Evolutionary conservation across 2,888 invertebrate species (phyloP).

Genomic region (Blastobasis adustella): DNA sequence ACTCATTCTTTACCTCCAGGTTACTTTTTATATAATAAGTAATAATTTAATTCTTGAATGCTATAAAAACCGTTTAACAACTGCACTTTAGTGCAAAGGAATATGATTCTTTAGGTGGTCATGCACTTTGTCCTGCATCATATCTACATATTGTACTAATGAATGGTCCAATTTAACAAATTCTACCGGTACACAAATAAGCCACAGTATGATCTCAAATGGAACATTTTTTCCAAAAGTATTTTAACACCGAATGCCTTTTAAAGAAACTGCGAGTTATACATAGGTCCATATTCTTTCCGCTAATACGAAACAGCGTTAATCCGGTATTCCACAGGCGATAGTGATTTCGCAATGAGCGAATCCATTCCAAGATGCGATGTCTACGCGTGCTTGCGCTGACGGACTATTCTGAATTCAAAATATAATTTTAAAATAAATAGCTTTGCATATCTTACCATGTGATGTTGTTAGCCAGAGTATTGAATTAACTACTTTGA

Average conservation of each 20-base stretch:
- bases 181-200: background rate
- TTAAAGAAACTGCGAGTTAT: constrained; percentile 1
- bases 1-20: too few relatives aligned
- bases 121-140: too few relatives aligned
- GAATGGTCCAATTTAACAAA: background rate
- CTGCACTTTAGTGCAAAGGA: too few relatives aligned
- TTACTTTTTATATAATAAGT: too few relatives aligned
- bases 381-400: constrained; percentile 44
- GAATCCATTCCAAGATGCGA: constrained; percentile 53
- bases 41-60: too few relatives aligned
- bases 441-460: too few relatives aligned
- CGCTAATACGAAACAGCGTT: background rate
- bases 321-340: constrained; percentile 59
- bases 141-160: background rate
- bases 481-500: too few relatives aligned
- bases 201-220: too few relatives aligned
- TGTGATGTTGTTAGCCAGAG: too few relatives aligned
- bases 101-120: too few relatives aligned
- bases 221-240: background rate
- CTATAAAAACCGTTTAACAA: too few relatives aligned
- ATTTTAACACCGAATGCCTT: background rate
- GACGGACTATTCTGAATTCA: constrained; percentile 40
- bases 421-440: too few relatives aligned
- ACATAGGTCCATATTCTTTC: constrained; percentile 19
- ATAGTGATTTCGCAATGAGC: constrained; percentile 70